Evolutionary conservation across 2,888 invertebrate genomes (phyloP), one percentile per base, ranked within the genome.

Genomic region (Teleogryllus oceanicus): DNA sequence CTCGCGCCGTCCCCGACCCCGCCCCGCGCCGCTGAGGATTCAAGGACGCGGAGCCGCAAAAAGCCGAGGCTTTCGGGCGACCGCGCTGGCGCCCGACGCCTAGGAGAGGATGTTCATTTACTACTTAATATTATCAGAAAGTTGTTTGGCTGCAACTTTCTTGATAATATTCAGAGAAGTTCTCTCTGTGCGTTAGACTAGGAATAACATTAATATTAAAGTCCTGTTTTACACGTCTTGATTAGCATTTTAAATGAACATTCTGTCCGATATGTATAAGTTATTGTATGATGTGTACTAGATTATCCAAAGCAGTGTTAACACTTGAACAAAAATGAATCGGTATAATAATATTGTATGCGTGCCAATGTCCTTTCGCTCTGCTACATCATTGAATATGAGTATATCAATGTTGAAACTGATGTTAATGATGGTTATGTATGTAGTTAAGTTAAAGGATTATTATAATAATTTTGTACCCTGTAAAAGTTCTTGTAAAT

Each of bases 141-240:
- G 62, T 62, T 62, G 62, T 62, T 62, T 62, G 62, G 62, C 62
- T n/a, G n/a, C 62, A 62, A 62, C 62, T 62, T 62, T 62, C 62
- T 62, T 62, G 62, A 62, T 62, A 62, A 62, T 62, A 62, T 62
- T 62, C 62, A 62, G n/a, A 62, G n/a, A n/a, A 62, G 62, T 62
- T 62, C 16, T 62, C 62, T 62, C 62, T 62, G 62, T 62, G n/a
- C 62, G 16, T 62, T 62, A 18, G 62, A 12, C 13, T 62, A 13
- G 13, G 62, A 62, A 62, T 62, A 18, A n/a, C n/a, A 13, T 62
- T 13, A n/a, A 18, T 62, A 62, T 62, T 62, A 62, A 62, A 62
- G n/a, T 62, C n/a, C 13, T 62, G 62, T 62, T 62, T n/a, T 62
- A 62, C 37, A 37, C 37, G 8, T 37, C 37, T 37, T 37, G 37